A percentile compares a stretch with the other conserved stretches of the same genome.
phyloP scores from a whole-genome alignment of 2,888 invertebrate genomes.

The Caenorhabditis doughertyi region DNA sequence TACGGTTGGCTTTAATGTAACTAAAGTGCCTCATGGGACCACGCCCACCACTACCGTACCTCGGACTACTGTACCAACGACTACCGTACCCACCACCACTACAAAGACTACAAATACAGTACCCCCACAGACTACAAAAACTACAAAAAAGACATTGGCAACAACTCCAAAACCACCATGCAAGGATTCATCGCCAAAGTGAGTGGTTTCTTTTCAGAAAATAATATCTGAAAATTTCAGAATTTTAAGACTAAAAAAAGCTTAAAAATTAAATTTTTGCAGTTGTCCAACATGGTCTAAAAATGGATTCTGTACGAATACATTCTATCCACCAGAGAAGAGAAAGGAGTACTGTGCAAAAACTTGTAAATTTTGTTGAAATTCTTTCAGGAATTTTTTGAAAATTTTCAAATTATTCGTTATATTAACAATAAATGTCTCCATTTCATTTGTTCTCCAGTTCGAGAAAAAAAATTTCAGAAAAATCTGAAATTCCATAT shows the following conservation, averaged over 20 bases:
- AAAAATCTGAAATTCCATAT: neutral
- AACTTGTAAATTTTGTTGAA: constrained; percentile 43
- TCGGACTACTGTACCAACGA: neutral
- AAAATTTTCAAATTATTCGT: too few species aligned
- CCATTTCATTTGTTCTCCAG: too few species aligned
- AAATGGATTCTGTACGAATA: constrained; percentile 56
- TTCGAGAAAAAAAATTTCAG: too few species aligned
- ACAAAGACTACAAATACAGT: constrained; percentile 6
- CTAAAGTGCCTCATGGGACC: too few species aligned
- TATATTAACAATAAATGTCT: too few species aligned
- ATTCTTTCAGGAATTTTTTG: too few species aligned
- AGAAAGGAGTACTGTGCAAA: constrained; percentile 45
- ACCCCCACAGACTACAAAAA: neutral
- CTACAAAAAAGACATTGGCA: neutral
- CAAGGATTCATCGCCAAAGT: constrained; percentile 31
- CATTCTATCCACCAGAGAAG: constrained; percentile 40
- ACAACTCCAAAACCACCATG: constrained; percentile 19
- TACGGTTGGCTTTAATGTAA: too few species aligned
- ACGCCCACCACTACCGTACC: neutral
- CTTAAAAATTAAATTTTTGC: neutral
- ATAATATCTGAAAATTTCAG: neutral
- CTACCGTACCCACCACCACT: neutral
- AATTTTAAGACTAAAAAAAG: neutral
- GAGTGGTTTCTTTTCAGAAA: neutral
- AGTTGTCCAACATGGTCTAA: constrained; percentile 22